Conservation (phyloP, 2,888 invertebrate species). For the Morpho deidamia region DNA sequence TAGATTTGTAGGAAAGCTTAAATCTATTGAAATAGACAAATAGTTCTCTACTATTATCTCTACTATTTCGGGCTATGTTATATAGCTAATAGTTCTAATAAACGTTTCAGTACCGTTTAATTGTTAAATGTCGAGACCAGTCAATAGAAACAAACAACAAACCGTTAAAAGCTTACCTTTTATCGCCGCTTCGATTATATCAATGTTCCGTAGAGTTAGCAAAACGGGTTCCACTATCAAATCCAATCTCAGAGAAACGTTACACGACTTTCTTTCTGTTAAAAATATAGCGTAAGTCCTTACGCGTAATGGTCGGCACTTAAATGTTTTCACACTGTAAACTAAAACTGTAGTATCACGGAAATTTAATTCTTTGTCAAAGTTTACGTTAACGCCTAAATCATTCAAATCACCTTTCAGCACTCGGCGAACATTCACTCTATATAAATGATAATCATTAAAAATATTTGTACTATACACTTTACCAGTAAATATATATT, state of each 20-base stretch:
- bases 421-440: constrained; percentile 62
- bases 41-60: no score
- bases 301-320: constrained; percentile 48
- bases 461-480: constrained; percentile 45
- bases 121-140: neutral
- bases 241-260: constrained; percentile 34
- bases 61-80: no score
- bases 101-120: neutral
- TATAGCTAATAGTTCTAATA: neutral
- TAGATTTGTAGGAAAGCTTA: no score
- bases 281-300: constrained; percentile 62
- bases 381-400: constrained; percentile 48
- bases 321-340: constrained; percentile 37
- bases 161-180: constrained; percentile 48
- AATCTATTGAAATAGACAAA: no score
- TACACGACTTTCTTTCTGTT: constrained; percentile 40
- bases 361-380: constrained; percentile 48
- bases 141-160: constrained; percentile 9
- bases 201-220: constrained; percentile 53
- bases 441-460: constrained; percentile 47
- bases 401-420: constrained; percentile 65
- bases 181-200: constrained; percentile 56
- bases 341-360: constrained; percentile 58
- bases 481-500: constrained; percentile 65
- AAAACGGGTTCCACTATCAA: constrained; percentile 57